phyloP scores from a whole-genome alignment of 2,113 vertebrate genomes.

The Vireo altiloquus region DNA sequence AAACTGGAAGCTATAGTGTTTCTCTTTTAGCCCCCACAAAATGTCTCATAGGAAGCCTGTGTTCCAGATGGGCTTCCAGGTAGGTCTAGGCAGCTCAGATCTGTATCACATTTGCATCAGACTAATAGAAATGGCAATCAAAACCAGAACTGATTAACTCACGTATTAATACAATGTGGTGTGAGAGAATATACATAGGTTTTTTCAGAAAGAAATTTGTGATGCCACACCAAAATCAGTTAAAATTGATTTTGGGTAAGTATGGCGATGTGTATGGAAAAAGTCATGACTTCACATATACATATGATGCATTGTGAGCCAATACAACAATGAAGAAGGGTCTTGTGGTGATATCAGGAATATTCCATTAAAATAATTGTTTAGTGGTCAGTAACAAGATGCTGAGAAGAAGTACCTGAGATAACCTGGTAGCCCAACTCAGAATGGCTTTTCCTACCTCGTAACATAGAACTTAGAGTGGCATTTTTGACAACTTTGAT shows the following conservation, averaged over 20 bases:
- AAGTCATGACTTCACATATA: background rate
- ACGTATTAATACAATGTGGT: background rate
- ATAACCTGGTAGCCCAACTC: background rate
- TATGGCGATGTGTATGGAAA: background rate
- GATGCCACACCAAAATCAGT: background rate
- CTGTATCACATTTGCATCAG: background rate
- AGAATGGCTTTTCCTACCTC: background rate
- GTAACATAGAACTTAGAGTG: background rate
- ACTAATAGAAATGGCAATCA: background rate
- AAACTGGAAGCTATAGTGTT: background rate
- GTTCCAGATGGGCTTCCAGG: background rate
- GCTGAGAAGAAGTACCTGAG: background rate
- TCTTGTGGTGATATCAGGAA: background rate
- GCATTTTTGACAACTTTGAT: background rate
- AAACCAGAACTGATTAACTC: background rate
- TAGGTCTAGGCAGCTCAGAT: background rate
- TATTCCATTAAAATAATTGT: background rate
- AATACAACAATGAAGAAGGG: background rate
- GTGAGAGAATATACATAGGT: background rate
- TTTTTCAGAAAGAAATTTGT: background rate
- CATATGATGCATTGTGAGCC: background rate
- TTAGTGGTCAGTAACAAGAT: background rate
- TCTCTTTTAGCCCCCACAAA: background rate
- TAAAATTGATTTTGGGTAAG: background rate
- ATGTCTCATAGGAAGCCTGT: background rate